Evolutionary conservation across 2,888 invertebrate species (phyloP).

Genomic region (Papilio gigon): DNA sequence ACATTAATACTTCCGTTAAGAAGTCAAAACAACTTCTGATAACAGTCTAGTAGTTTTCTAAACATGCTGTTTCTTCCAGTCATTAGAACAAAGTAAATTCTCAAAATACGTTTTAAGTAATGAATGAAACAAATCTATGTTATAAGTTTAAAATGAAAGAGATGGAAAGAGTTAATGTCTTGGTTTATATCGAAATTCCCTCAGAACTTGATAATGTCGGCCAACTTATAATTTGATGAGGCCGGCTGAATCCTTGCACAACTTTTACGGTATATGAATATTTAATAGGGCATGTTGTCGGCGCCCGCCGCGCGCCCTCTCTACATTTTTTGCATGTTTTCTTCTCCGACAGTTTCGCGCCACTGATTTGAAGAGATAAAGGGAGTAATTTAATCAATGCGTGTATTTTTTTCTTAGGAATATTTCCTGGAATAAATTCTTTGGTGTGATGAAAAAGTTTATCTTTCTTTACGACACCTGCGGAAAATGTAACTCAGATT

Average conservation of each 20-base stretch:
- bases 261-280: conserved; percentile 71
- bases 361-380: conserved; percentile 57
- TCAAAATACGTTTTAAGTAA: background rate
- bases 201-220: conserved; percentile 55
- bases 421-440: conserved; percentile 42
- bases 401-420: conserved; percentile 40
- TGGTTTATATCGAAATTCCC: conserved; percentile 33
- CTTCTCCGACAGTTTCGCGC: conserved; percentile 53
- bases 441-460: conserved; percentile 23
- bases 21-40: no score
- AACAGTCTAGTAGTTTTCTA: background rate
- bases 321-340: conserved; percentile 52
- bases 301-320: conserved; percentile 62
- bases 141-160: conserved; percentile 18
- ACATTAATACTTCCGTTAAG: no score
- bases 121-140: background rate
- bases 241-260: conserved; percentile 58
- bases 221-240: conserved; percentile 72
- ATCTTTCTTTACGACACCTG: background rate
- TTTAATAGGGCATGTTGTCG: conserved; percentile 64
- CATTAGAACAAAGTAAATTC: background rate
- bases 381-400: conserved; percentile 57
- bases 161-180: conserved; percentile 4
- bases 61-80: background rate
- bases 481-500: background rate